These are phyloP conservation scores for Eurosta solidaginis DNA, from an alignment of 1,140 invertebrate species.

Conservation along the genomic window DNA sequence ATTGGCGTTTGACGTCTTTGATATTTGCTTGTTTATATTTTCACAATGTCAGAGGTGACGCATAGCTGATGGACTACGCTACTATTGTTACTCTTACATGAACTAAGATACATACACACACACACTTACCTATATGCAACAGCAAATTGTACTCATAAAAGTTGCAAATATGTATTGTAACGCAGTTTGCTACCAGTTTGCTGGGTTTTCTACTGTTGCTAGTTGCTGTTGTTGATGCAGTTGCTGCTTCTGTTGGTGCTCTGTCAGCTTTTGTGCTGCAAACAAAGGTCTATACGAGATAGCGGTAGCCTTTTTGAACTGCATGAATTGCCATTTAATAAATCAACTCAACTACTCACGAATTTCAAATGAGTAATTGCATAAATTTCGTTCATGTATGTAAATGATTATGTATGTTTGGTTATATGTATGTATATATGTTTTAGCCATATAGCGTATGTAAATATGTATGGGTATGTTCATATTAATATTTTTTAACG, in stretches of 20 bases:
- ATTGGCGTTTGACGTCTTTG: background rate
- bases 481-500: background rate
- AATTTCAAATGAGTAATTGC: constrained; percentile 22
- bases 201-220: no score
- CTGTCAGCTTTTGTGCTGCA: no score
- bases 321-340: constrained; percentile 15
- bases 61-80: background rate
- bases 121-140: no score
- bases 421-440: background rate
- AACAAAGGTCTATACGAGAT: no score
- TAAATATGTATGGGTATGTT: background rate
- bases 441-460: no score
- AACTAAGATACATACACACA: no score
- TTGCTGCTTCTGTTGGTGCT: no score
- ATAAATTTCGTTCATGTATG: constrained; percentile 22
- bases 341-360: constrained; percentile 22
- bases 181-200: no score
- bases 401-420: background rate
- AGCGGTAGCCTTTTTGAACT: no score
- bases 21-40: background rate
- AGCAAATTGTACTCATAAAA: background rate
- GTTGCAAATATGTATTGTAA: no score
- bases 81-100: no score
- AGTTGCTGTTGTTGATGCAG: no score
- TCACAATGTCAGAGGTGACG: background rate